Conservation (phyloP, 1,140 invertebrate genomes). For the Pachypeltis micranthus region DNA sequence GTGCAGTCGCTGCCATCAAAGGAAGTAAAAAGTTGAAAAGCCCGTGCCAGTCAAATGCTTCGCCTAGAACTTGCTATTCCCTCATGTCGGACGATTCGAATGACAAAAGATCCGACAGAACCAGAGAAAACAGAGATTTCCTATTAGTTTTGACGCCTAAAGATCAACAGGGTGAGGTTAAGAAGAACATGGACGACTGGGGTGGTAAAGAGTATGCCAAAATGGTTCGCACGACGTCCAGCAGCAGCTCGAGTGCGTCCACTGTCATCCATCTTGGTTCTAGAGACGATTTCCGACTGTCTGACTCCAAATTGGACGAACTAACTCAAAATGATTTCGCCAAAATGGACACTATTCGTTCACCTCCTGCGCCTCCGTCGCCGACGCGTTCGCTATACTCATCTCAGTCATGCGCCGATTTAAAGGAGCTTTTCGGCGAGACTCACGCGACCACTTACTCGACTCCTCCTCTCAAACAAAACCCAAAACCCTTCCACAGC, state of each 20-base stretch:
- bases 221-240: slow-evolving; percentile 23
- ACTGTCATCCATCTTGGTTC: slow-evolving; percentile 30
- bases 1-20: slow-evolving; percentile 45
- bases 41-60: slow-evolving; percentile 29
- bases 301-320: neutral
- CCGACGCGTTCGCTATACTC: slow-evolving; percentile 10
- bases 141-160: slow-evolving; percentile 40
- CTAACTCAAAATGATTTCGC: neutral
- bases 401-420: slow-evolving; percentile 51
- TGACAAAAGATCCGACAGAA: slow-evolving; percentile 24
- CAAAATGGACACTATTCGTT: neutral
- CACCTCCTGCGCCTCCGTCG: neutral
- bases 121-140: slow-evolving; percentile 36
- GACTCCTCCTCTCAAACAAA: slow-evolving; percentile 14
- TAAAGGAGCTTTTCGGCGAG: slow-evolving; percentile 68
- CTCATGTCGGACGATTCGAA: slow-evolving; percentile 35
- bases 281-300: slow-evolving; percentile 17
- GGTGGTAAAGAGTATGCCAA: slow-evolving; percentile 28
- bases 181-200: slow-evolving; percentile 39
- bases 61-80: slow-evolving; percentile 43
- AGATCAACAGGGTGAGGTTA: slow-evolving; percentile 34
- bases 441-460: slow-evolving; percentile 22
- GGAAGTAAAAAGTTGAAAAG: slow-evolving; percentile 31
- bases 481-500: slow-evolving; percentile 16
- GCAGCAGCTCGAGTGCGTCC: slow-evolving; percentile 29